A percentile compares a stretch with the other conserved stretches of the same genome.
Conservation (phyloP, 2,888 invertebrate species). For the Hanleya hanleyi region DNA sequence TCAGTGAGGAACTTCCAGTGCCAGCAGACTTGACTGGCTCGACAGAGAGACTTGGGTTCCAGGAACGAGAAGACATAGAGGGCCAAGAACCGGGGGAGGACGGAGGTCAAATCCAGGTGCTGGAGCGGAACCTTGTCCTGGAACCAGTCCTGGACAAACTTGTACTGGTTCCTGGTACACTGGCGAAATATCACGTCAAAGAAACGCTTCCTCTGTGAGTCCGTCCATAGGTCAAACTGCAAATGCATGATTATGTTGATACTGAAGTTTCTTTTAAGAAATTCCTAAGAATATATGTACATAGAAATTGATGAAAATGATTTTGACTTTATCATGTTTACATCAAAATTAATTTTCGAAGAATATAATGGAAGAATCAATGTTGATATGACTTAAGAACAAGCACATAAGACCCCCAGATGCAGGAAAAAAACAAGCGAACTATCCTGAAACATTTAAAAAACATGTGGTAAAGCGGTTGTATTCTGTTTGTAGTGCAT, state of each 20-base stretch:
- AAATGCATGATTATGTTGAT: no score
- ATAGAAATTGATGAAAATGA: not conserved
- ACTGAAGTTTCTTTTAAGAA: no score
- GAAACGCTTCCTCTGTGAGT: conserved; percentile 69
- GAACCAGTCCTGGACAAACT: conserved; percentile 70
- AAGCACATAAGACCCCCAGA: no score
- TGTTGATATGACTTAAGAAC: no score
- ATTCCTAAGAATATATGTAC: not conserved
- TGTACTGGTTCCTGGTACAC: conserved; percentile 61
- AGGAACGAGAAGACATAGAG: conserved; percentile 71
- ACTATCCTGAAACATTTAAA: no score
- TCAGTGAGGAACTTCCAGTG: conserved; percentile 71
- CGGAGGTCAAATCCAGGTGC: conserved; percentile 67
- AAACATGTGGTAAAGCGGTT: no score
- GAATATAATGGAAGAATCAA: no score
- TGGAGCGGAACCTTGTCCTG: conserved; percentile 62
- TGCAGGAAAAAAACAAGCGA: no score
- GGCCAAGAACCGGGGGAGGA: conserved; percentile 67
- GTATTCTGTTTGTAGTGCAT: no score
- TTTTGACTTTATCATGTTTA: no score
- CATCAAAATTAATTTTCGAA: no score
- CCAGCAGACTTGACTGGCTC: conserved; percentile 69
- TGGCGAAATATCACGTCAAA: conserved; percentile 64
- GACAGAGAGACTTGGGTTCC: conserved; percentile 68
- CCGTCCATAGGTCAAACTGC: conserved; percentile 73